A percentile compares a stretch with the other conserved stretches of the same genome.
Conservation (phyloP, 2,797 vertebrate species). For the Natrix natrix region DNA sequence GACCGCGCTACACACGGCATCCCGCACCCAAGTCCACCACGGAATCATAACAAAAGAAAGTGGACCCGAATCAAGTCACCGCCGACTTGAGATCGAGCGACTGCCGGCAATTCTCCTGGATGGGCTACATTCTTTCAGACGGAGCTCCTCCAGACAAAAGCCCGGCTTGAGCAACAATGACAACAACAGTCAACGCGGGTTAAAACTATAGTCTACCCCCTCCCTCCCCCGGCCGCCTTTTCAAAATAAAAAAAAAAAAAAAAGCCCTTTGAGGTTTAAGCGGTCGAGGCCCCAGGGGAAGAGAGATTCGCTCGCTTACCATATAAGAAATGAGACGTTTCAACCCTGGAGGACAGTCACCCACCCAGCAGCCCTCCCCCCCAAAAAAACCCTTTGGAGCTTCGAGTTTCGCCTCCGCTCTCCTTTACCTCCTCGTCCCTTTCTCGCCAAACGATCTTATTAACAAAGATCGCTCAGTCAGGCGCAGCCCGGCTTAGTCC, state of each 20-base stretch:
- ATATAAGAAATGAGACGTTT: not conserved
- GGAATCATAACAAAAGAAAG: conserved; percentile 35
- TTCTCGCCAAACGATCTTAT: not conserved
- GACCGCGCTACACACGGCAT: not conserved
- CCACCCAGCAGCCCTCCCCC: no score
- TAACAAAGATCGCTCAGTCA: not conserved
- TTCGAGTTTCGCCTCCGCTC: not conserved
- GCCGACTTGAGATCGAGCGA: not conserved
- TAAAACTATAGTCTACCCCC: not conserved
- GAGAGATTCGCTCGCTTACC: not conserved
- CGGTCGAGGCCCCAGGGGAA: not conserved
- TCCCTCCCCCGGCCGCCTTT: not conserved
- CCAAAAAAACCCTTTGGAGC: not conserved
- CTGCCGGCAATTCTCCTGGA: not conserved
- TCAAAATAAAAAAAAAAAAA: no score
- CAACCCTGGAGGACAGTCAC: not conserved
- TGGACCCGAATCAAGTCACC: not conserved
- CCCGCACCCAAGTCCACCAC: not conserved
- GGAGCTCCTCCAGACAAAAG: not conserved
- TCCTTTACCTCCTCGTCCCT: not conserved
- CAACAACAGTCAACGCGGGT: not conserved
- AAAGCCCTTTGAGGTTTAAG: not conserved
- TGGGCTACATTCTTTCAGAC: not conserved
- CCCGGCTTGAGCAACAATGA: not conserved
- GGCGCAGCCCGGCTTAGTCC: not conserved